Base-by-base conservation (phyloP, 2,797 vertebrate species). In the Falco cherrug region DNA sequence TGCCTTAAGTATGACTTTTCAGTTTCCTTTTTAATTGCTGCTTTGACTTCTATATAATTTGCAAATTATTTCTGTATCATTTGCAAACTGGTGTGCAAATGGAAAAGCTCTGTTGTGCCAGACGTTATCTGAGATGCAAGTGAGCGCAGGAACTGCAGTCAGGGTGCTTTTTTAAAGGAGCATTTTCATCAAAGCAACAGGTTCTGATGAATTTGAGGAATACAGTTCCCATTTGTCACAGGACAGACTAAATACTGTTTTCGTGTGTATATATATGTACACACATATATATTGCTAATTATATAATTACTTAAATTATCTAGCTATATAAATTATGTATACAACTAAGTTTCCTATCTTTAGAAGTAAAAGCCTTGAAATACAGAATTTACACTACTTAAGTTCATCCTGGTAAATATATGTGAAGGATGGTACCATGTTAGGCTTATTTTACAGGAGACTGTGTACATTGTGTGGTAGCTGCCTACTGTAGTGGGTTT, bases 221-320 rank as follows among this genome's bases (percentile, higher is more conserved):
- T 64, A 43, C 0, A 33, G 6, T 50, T 80, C 33, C 59, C 15
- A 50, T 59, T 90, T 86, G 6, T 70, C 60, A 57, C 33, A 63
- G 11, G n/a, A 8, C 1, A 2, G 35, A 31, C 29, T 63, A 69
- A 91, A 74, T 47, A 10, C 4, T 43, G 16, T 48, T 81, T 92
- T 57, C 1, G 0, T 45, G 6, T 60, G 1, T 41, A 17, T 28
- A 1, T 50, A 5, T 18, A 20, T 15, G 11, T 5, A 70, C 2
- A 50, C 2, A 56, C 1, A 9, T 2, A 21, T 1, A 8, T 47
- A 29, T 61, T 67, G 35, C n/a, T 84, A 64, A 35, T 73, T 59
- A n/a, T 56, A 1, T 57, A 39, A 22, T 6, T 85, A 35, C 47
- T 4, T 35, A 31, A 45, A 54, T 43, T 65, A 63, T 35, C 19